Percentiles rank a stretch among this genome's conserved stretches.
phyloP scores from a whole-genome alignment of 2,797 vertebrate species.

The Hapalemur alaotrensis region DNA sequence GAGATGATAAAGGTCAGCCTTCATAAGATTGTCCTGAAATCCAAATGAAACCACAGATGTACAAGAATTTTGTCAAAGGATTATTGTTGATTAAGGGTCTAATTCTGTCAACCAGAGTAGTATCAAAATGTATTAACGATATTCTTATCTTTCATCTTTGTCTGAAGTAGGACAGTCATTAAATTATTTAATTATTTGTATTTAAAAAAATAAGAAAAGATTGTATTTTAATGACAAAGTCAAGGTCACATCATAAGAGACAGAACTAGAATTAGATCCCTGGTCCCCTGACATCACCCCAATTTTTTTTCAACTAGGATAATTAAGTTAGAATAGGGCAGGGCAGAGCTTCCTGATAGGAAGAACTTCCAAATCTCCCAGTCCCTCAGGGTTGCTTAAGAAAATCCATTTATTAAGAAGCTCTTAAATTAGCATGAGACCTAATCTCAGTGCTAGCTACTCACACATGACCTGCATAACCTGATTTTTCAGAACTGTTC shows the following conservation, averaged over 20 bases:
- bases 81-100: background rate
- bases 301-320: background rate
- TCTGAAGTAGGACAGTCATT: slow-evolving; percentile 36
- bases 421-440: slow-evolving; percentile 49
- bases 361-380: slow-evolving; percentile 40
- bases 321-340: slow-evolving; percentile 62
- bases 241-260: slow-evolving; percentile 43
- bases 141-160: background rate
- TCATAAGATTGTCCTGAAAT: background rate
- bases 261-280: slow-evolving; percentile 56
- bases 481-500: slow-evolving; percentile 49
- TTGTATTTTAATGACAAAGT: slow-evolving; percentile 60
- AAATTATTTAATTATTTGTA: slow-evolving; percentile 53
- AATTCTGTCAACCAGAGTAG: slow-evolving; percentile 8
- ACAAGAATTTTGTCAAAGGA: slow-evolving; percentile 26
- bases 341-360: background rate
- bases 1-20: background rate
- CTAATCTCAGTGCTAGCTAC: slow-evolving; percentile 3
- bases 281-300: background rate
- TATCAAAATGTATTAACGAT: slow-evolving; percentile 20
- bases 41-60: background rate
- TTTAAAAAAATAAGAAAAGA: slow-evolving; percentile 58
- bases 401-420: slow-evolving; percentile 58
- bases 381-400: slow-evolving; percentile 15
- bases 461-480: slow-evolving; percentile 21